Conservation (phyloP, 2,888 invertebrate genomes). For the Eledona agricola region DNA sequence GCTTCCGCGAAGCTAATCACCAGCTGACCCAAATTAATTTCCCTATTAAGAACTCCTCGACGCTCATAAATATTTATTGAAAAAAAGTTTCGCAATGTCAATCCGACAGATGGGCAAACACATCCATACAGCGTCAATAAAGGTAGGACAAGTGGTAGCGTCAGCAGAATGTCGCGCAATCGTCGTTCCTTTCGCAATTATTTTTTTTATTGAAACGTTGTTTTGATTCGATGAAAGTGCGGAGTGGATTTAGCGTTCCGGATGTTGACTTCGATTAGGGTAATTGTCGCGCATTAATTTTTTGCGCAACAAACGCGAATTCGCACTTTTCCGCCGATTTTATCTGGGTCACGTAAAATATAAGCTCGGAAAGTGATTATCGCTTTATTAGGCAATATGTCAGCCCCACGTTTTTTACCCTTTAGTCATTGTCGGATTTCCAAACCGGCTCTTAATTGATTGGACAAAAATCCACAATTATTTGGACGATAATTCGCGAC, state of each 20-base stretch:
- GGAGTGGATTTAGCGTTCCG: constrained; percentile 9
- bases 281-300: constrained; percentile 7
- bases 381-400: constrained; percentile 19
- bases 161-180: background rate
- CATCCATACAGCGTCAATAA: constrained; percentile 4
- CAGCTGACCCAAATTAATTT: constrained; percentile 16
- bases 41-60: background rate
- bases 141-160: constrained; percentile 1
- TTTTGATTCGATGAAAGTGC: constrained; percentile 7
- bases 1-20: constrained; percentile 13
- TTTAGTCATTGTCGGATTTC: constrained; percentile 18
- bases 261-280: constrained; percentile 10
- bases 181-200: too few species aligned
- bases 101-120: too few species aligned
- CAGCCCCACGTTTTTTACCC: constrained; percentile 22
- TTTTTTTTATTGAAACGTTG: too few species aligned
- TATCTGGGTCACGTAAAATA: constrained; percentile 11
- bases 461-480: constrained; percentile 5
- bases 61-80: constrained; percentile 9
- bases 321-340: background rate
- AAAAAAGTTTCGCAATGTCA: constrained; percentile 11
- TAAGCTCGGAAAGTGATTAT: constrained; percentile 17
- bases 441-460: constrained; percentile 18
- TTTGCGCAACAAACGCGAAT: constrained; percentile 3
- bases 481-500: too few species aligned